A percentile compares a stretch with the other conserved stretches of the same genome.
phyloP scores from a whole-genome alignment of 2,797 vertebrate species.

The Manis crassicaudata region DNA sequence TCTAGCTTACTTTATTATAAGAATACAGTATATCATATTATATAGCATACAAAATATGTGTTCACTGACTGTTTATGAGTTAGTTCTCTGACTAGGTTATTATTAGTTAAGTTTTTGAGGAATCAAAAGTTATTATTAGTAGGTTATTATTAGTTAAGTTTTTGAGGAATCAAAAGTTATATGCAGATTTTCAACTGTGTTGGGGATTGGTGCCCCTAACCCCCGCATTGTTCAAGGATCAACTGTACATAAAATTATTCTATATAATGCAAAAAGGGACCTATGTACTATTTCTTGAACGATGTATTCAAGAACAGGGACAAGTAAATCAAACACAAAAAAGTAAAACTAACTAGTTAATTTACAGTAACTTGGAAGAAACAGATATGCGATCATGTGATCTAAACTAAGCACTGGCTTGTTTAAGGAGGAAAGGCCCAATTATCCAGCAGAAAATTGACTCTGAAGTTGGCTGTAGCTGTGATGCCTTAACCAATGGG shows the following conservation, averaged over 20 bases:
- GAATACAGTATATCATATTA: no score
- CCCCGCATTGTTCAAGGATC: no score
- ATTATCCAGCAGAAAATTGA: neutral
- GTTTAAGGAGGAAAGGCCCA: neutral
- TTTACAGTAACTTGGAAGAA: neutral
- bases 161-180: no score
- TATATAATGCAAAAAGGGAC: neutral
- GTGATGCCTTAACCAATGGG: neutral
- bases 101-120: no score
- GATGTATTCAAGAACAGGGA: neutral
- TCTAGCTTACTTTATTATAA: no score
- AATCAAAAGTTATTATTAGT: no score
- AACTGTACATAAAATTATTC: slow-evolving; percentile 28
- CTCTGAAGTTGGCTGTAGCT: neutral
- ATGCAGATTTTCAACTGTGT: no score
- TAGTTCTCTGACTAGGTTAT: no score
- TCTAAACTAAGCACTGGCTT: neutral
- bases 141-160: no score
- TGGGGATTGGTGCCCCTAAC: no score
- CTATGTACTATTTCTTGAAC: neutral
- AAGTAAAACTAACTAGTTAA: neutral
- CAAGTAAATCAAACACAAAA: neutral
- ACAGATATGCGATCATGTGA: neutral
- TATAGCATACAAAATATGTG: no score
- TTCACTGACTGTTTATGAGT: no score